Conservation (phyloP, 2,888 invertebrate genomes). For the Pheosia tremula region DNA sequence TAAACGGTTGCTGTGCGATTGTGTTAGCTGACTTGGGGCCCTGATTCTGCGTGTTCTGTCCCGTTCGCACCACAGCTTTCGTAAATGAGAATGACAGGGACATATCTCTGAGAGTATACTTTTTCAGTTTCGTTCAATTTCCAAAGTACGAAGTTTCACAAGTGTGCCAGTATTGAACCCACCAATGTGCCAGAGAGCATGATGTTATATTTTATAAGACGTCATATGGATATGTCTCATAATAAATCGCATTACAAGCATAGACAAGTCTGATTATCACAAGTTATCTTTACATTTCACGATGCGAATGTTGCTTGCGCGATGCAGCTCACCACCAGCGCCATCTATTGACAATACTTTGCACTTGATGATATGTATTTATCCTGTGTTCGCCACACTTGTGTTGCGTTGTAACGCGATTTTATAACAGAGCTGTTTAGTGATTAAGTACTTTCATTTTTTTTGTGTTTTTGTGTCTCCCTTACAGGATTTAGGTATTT, state of each 20-base stretch:
- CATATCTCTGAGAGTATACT: no score
- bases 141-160: not conserved
- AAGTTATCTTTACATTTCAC: not conserved
- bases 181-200: constrained; percentile 32
- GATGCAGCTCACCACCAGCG: constrained; percentile 6
- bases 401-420: constrained; percentile 25
- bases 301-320: not conserved
- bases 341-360: constrained; percentile 12
- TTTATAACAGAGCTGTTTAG: constrained; percentile 19
- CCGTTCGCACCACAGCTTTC: no score
- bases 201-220: constrained; percentile 30
- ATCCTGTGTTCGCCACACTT: constrained; percentile 20
- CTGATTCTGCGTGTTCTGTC: no score
- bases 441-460: not conserved
- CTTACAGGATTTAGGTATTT: constrained; percentile 21
- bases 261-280: constrained; percentile 10
- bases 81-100: no score
- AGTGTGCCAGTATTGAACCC: constrained; percentile 34
- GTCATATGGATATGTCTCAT: constrained; percentile 58
- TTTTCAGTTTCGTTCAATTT: no score
- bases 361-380: constrained; percentile 2
- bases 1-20: no score
- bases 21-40: no score
- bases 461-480: constrained; percentile 12
- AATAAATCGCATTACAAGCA: constrained; percentile 18